phyloP scores from a whole-genome alignment of 2,888 invertebrate genomes.

The Hofmannophila pseudospretella region DNA sequence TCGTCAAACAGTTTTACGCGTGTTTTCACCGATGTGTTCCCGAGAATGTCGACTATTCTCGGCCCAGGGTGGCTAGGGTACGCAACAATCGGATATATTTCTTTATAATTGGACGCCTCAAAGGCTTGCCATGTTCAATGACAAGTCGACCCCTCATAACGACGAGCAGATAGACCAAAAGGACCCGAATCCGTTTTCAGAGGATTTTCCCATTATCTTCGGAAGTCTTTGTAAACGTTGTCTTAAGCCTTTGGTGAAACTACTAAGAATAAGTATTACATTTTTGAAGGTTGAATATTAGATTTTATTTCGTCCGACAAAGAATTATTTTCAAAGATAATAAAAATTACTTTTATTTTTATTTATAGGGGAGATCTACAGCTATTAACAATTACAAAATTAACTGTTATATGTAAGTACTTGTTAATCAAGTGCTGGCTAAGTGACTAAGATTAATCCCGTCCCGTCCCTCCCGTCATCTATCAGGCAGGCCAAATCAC shows the following conservation, averaged over 20 bases:
- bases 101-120: slow-evolving; percentile 4
- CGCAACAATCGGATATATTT: slow-evolving; percentile 5
- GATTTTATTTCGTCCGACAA: not conserved
- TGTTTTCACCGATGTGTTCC: not conserved
- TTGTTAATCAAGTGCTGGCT: too few species aligned
- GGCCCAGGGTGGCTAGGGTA: not conserved
- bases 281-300: not conserved
- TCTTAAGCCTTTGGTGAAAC: not conserved
- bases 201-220: slow-evolving; percentile 1
- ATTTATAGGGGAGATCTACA: not conserved
- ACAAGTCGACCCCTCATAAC: slow-evolving; percentile 4
- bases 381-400: too few species aligned
- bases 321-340: too few species aligned
- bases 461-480: too few species aligned
- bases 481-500: too few species aligned
- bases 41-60: not conserved
- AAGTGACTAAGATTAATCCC: too few species aligned
- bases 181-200: not conserved
- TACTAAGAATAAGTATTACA: too few species aligned
- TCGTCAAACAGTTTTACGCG: not conserved
- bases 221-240: slow-evolving; percentile 1
- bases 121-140: slow-evolving; percentile 2
- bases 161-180: not conserved
- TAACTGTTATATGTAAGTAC: too few species aligned
- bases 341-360: not conserved